phyloP scores from a whole-genome alignment of 2,797 vertebrate species.

The Melanotaenia boesemani region DNA sequence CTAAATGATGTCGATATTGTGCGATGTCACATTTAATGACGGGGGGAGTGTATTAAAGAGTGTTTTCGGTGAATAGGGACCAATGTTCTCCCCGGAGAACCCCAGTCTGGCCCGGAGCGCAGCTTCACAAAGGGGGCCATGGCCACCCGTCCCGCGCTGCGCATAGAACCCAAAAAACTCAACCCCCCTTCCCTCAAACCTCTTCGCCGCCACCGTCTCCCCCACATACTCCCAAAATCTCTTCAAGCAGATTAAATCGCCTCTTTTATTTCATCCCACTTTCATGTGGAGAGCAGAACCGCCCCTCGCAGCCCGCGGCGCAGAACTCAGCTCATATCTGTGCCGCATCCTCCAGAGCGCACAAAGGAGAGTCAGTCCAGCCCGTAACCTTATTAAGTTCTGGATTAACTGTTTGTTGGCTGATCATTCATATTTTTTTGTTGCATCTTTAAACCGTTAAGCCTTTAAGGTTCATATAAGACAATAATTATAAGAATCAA shows the following conservation, averaged over 20 bases:
- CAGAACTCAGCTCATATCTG: conserved; percentile 89
- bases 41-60: conserved; percentile 83
- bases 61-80: conserved; percentile 87
- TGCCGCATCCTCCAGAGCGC: conserved; percentile 67
- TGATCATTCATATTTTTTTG: conserved; percentile 6
- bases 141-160: conserved; percentile 87
- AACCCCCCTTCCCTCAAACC: conserved; percentile 45
- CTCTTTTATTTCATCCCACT: conserved; percentile 95
- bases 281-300: conserved; percentile 93
- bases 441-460: not conserved
- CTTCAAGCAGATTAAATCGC: conserved; percentile 95
- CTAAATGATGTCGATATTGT: conserved; percentile 84
- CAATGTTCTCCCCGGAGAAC: conserved; percentile 91
- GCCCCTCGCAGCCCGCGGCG: conserved; percentile 88
- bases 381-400: conserved; percentile 46
- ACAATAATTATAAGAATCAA: too few species aligned
- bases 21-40: conserved; percentile 84
- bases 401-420: conserved; percentile 45
- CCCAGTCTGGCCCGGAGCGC: conserved; percentile 90
- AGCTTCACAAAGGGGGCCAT: conserved; percentile 85
- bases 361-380: conserved; percentile 84
- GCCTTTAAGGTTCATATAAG: too few species aligned
- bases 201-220: conserved; percentile 11
- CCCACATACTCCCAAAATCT: conserved; percentile 83
- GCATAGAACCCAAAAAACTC: conserved; percentile 81